A percentile compares a stretch with the other conserved stretches of the same genome.
Conservation (phyloP, 2,113 vertebrate genomes). For the Macrotus californicus region DNA sequence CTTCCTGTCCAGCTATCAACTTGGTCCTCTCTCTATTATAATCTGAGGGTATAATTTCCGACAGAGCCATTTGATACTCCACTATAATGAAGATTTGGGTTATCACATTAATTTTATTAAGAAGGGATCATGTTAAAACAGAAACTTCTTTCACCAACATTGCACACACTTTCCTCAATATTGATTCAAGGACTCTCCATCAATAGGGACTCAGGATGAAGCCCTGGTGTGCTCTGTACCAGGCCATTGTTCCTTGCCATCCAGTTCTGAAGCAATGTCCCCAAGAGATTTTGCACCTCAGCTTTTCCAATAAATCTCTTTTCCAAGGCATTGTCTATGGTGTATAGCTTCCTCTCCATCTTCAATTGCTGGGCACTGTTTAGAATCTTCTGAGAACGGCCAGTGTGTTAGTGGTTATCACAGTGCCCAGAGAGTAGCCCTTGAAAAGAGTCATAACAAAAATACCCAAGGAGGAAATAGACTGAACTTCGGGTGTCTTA, state of each 20-base stretch:
- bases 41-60: not conserved
- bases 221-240: not conserved
- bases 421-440: not conserved
- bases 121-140: not conserved
- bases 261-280: not conserved
- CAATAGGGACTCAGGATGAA: not conserved
- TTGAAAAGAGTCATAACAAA: not conserved
- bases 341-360: not conserved
- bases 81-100: not conserved
- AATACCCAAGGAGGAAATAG: not conserved
- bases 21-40: not conserved
- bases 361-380: not conserved
- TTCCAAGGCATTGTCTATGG: not conserved
- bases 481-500: not conserved
- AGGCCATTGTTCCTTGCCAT: not conserved
- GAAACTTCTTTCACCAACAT: not conserved
- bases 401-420: not conserved
- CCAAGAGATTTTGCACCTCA: not conserved
- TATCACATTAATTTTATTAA: not conserved
- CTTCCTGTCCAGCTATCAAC: not conserved
- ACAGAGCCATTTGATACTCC: not conserved
- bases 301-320: conserved; percentile 31
- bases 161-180: not conserved
- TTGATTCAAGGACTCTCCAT: not conserved
- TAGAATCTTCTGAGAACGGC: conserved; percentile 23